phyloP scores from a whole-genome alignment of 2,797 vertebrate genomes.

The Sebastolobus altivelis region DNA sequence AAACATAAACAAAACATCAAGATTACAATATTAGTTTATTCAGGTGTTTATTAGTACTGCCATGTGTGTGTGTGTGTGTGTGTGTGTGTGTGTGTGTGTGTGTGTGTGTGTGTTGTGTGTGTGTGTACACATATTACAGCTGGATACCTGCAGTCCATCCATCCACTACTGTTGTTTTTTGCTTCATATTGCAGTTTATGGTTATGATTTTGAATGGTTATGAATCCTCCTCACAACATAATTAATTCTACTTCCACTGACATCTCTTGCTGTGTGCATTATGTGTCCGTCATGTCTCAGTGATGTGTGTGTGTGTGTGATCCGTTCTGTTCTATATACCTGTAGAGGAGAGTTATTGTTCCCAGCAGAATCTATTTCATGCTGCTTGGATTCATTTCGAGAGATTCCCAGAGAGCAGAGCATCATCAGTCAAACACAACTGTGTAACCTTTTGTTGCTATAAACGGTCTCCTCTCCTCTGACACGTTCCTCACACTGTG shows the following conservation, averaged over 20 bases:
- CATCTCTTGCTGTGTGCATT: background rate
- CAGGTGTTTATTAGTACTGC: background rate
- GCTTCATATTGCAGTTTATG: background rate
- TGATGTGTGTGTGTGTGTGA: background rate
- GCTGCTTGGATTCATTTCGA: conserved; percentile 12
- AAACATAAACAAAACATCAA: background rate
- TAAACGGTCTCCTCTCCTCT: conserved; percentile 20
- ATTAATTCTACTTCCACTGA: background rate
- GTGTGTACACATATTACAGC: no score
- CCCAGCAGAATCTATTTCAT: background rate
- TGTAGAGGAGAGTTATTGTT: conserved; percentile 6
- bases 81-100: no score
- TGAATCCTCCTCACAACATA: background rate
- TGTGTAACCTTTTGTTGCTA: conserved; percentile 4
- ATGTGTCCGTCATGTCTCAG: background rate
- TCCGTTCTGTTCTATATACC: background rate
- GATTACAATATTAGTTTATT: background rate
- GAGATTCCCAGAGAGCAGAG: conserved; percentile 14
- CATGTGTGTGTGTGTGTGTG: background rate
- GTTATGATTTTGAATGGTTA: background rate
- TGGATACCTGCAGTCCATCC: background rate
- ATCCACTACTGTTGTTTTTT: background rate
- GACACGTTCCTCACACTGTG: conserved; percentile 2
- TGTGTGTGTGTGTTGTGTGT: no score
- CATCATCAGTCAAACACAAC: conserved; percentile 28